Evolutionary conservation across 2,797 vertebrate species (phyloP).

Genomic region (Eulemur mongoz): DNA sequence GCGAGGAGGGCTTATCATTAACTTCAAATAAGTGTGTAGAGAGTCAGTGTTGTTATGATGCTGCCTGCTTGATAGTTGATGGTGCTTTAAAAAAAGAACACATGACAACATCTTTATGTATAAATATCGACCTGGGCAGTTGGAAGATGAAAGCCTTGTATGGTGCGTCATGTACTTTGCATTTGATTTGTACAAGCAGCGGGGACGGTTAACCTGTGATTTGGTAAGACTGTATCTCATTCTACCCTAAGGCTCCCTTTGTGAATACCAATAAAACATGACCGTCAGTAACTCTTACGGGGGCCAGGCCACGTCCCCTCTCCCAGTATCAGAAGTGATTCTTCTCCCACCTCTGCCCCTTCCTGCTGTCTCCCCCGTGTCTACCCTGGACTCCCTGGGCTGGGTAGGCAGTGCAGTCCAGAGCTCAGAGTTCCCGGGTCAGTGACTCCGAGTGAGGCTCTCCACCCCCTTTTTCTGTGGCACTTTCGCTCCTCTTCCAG

Average conservation of each 20-base stretch:
- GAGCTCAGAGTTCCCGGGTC: neutral
- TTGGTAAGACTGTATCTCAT: neutral
- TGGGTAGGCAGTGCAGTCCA: neutral
- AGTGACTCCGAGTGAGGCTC: neutral
- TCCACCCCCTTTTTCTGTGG: neutral
- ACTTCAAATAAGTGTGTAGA: neutral
- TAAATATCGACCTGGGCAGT: neutral
- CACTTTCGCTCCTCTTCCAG: neutral
- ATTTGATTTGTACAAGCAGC: neutral
- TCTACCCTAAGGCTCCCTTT: neutral
- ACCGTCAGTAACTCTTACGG: rapidly evolving
- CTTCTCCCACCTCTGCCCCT: no score
- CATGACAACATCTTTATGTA: neutral
- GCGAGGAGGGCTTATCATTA: neutral
- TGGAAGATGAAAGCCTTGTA: neutral
- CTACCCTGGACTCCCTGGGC: neutral
- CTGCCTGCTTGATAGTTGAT: neutral
- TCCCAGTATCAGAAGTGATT: neutral
- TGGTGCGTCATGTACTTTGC: neutral
- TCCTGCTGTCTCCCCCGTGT: rapidly evolving
- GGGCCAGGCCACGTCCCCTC: neutral
- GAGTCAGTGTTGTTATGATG: neutral
- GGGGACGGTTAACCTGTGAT: neutral
- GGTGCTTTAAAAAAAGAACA: neutral
- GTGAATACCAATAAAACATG: neutral